Conservation (phyloP, 2,113 vertebrate genomes). For the Heterochromis multidens region DNA sequence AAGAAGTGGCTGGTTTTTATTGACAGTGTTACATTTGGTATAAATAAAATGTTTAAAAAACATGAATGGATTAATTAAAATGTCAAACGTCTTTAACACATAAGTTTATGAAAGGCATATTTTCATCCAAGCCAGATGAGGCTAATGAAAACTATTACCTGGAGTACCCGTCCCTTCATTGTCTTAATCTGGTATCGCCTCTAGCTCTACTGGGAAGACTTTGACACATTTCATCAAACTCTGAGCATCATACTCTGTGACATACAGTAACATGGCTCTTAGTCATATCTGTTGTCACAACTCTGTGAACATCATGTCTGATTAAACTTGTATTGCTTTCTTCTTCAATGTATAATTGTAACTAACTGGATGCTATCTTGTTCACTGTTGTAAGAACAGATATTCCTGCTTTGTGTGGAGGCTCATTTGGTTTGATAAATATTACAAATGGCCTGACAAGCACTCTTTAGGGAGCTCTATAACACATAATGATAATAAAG, state of each 20-base stretch:
- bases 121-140: neutral
- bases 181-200: constrained; percentile 3
- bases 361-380: constrained; percentile 29
- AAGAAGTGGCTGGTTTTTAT: no score
- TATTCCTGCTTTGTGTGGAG: neutral
- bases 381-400: neutral
- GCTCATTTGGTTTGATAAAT: constrained; percentile 29
- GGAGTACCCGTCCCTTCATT: constrained; percentile 6
- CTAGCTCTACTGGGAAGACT: neutral
- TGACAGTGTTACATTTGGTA: no score
- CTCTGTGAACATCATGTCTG: constrained; percentile 1
- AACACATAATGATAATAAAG: neutral
- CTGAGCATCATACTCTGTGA: neutral
- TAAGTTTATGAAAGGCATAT: neutral
- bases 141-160: neutral
- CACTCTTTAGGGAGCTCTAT: neutral
- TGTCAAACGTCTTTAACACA: neutral
- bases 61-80: no score
- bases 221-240: neutral
- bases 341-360: constrained; percentile 27
- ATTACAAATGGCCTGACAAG: constrained; percentile 9
- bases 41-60: no score
- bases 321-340: constrained; percentile 10
- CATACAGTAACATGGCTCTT: neutral
- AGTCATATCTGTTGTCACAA: constrained; percentile 20